Percentiles rank a stretch among this genome's conserved stretches.
Conservation (phyloP, 2,113 vertebrate species). For the Onychorhynchus coronatus region DNA sequence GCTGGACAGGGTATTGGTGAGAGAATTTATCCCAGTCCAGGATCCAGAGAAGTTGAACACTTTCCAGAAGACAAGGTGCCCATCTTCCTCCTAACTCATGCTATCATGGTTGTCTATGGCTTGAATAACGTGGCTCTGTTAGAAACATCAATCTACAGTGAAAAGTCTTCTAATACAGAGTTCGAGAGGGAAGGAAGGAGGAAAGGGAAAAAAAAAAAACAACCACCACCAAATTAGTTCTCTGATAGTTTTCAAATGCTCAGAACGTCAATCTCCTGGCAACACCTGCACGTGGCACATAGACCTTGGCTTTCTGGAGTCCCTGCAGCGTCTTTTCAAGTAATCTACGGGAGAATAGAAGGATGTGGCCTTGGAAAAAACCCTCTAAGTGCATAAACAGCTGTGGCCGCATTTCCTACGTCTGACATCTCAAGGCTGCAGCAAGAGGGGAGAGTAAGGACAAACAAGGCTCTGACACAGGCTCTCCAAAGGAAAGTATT, state of each 20-base stretch:
- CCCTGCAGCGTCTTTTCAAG: conserved; percentile 49
- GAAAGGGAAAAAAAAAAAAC: neutral
- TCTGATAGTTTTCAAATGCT: neutral
- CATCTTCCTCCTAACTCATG: neutral
- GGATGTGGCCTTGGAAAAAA: conserved; percentile 56
- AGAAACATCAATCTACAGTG: conserved; percentile 26
- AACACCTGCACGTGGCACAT: neutral
- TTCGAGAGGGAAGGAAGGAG: neutral
- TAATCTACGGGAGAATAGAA: neutral
- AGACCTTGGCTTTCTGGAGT: conserved; percentile 30
- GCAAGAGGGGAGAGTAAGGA: conserved; percentile 22
- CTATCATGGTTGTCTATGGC: neutral
- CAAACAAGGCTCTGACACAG: neutral
- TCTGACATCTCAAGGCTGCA: conserved; percentile 72
- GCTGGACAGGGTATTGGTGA: neutral
- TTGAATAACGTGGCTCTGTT: neutral
- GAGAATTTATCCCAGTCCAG: neutral
- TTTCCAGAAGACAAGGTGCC: neutral
- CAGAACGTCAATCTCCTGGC: conserved; percentile 5
- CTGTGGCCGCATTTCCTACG: conserved; percentile 59
- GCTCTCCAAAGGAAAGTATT: neutral
- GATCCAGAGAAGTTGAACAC: neutral
- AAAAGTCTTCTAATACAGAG: conserved; percentile 1
- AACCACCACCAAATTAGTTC: neutral
- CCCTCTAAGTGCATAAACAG: conserved; percentile 73